Conservation (phyloP, 2,888 invertebrate species). For the Acronicta psi region DNA sequence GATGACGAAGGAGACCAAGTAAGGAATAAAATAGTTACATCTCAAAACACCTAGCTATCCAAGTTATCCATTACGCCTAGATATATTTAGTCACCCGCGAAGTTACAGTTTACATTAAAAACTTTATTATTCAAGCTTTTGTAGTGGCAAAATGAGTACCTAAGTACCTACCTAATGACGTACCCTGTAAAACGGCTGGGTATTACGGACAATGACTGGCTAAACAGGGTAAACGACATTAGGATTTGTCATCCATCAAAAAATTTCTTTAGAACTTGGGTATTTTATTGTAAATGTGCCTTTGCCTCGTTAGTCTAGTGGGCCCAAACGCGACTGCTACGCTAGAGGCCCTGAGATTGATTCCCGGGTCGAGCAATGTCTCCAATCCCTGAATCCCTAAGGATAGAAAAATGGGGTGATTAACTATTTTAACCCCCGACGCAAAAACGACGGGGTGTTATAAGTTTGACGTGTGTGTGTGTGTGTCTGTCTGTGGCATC, state of each 20-base stretch:
- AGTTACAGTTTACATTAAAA: conserved; percentile 38
- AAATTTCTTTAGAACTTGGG: background rate
- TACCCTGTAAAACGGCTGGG: conserved; percentile 16
- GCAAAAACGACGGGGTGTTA: no score
- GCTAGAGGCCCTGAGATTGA: no score
- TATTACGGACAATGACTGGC: conserved; percentile 36
- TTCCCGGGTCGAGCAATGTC: no score
- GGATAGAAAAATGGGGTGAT: no score
- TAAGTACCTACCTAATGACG: conserved; percentile 28
- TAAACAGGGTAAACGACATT: conserved; percentile 35
- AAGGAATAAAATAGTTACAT: background rate
- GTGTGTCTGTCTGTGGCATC: no score
- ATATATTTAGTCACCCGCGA: conserved; percentile 17
- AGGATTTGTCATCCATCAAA: conserved; percentile 21
- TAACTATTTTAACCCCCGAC: no score
- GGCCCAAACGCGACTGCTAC: no score
- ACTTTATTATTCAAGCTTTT: conserved; percentile 39
- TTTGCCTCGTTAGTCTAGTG: no score
- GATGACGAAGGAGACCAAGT: no score
- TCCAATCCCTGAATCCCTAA: no score
- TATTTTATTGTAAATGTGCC: background rate
- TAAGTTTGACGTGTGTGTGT: no score
- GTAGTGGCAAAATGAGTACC: conserved; percentile 14
- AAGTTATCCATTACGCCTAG: conserved; percentile 7
- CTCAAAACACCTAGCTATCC: conserved; percentile 11